Base-by-base conservation (phyloP, 2,113 vertebrate genomes). In the Cephalopholis sonnerati region DNA sequence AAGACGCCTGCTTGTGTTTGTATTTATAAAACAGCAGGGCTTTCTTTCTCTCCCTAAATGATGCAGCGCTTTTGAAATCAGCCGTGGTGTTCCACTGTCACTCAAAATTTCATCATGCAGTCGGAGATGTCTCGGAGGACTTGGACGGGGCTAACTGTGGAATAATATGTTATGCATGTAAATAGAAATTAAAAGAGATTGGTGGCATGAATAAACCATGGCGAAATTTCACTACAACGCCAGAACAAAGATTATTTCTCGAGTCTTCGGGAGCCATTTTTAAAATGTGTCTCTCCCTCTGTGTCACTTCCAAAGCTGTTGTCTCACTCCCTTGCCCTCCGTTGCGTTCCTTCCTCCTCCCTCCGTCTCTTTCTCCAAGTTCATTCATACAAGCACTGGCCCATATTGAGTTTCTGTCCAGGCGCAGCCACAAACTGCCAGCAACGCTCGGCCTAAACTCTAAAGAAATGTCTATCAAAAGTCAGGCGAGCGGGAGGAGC, bases 391-490 rank as follows among this genome's bases (percentile, higher is more conserved):
- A 74, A 65, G 67, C 29, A 57, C 39, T 36, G 64, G 65, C 57
- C 72, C 29, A n/a, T 94, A 92, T 93, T 72, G 94, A 94, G 88
- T 94, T 94, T 87, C 91, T 94, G 90, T 94, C 92, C 74, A 27
- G 59, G 24, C 69, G 76, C 74, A 50, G 78, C 87, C 88, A 54
- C 86, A 86, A 87, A 90, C 81, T 84, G 89, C 83, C 68, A 80
- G 79, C 79, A 36, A 84, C 16, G 48, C 79, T 57, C 7, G 29
- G 64, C 69, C 65, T 17, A 53, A 83, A 81, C 83, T 91, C 90
- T 89, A 92, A 93, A 93, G 91, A 93, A 93, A 90, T 18, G 93
- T 90, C 93, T 8, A 77, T 94, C 92, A 93, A 89, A 85, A 85
- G 79, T 75, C 53, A 16, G 72, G 72, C 61, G 41, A 87, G 68